Conservation (phyloP, 2,888 invertebrate genomes). For the Rhyacophila evoluta region DNA sequence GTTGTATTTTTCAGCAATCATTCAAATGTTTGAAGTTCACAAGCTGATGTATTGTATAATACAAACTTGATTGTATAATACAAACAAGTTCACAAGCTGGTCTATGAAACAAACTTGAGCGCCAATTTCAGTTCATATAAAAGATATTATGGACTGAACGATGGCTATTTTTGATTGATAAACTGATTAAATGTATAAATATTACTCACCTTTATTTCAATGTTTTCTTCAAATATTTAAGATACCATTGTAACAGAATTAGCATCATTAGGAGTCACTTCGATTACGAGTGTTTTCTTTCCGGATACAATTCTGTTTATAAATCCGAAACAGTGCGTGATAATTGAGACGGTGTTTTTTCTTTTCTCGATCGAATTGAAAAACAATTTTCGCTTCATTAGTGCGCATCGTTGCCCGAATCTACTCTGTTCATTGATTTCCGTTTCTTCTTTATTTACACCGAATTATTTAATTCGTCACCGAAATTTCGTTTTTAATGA, state of each 20-base stretch:
- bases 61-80: too few relatives aligned
- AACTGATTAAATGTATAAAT: too few relatives aligned
- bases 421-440: background rate
- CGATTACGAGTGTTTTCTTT: background rate
- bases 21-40: too few relatives aligned
- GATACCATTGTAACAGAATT: background rate
- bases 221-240: too few relatives aligned
- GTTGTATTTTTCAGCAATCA: too few relatives aligned
- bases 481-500: background rate
- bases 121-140: too few relatives aligned
- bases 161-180: too few relatives aligned
- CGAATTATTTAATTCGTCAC: background rate
- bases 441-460: background rate
- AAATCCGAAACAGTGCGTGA: background rate
- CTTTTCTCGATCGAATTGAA: background rate
- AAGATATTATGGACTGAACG: too few relatives aligned
- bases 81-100: too few relatives aligned
- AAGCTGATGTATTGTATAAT: too few relatives aligned
- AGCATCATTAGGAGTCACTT: background rate
- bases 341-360: background rate
- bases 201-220: too few relatives aligned
- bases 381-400: slow-evolving; percentile 7
- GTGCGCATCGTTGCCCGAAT: background rate
- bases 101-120: too few relatives aligned
- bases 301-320: background rate